Evolutionary conservation across 1,140 invertebrate species (phyloP), one percentile per base, ranked within the genome.

Genomic region (Zeugodacus cucurbitae): DNA sequence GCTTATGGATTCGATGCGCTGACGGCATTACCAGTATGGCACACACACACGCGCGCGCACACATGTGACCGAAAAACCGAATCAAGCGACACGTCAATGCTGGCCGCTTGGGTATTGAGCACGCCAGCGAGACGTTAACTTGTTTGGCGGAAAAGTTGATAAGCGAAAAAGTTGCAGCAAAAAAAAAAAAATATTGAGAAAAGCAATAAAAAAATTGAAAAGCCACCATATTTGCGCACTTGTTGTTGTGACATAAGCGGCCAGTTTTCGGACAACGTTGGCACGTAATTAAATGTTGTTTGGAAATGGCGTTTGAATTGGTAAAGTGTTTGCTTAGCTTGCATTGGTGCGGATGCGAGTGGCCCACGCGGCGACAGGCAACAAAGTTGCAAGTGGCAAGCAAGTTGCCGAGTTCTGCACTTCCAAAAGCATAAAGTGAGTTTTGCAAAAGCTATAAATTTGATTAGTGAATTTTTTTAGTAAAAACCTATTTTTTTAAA

Each of bases 201-300:
- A 74, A 14, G n/a, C 1, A 2, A 0, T 74, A n/a, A 74, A 74
- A 0, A 22, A 41, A 44, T 37, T 2, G 34, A 20, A 8, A 29
- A 5, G 64, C 26, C 14, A 54, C 37, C 74, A 82, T 82, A 82
- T 82, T 48, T 82, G 67, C 22, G 20, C 67, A 74, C 67, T 74
- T 74, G 67, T 41, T 74, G 67, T 74, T 74, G 74, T 82, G 74
- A 82, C 74, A 82, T 82, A 82, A 82, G 74, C 26, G 74, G 74
- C 74, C 0, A 82, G 74, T 48, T 82, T 82, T 82, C 44, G 74
- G 74, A 54, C 44, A 82, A 29, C 20, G 26, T 82, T 17, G 74
- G 22, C 74, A 41, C 67, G 67, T 82, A 48, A 82, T 82, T 82
- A 82, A 82, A 54, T 48, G 41, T 11, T 10, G 20, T 48, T 48